phyloP scores from a whole-genome alignment of 1,140 invertebrate species.

The Orchestia grillus region DNA sequence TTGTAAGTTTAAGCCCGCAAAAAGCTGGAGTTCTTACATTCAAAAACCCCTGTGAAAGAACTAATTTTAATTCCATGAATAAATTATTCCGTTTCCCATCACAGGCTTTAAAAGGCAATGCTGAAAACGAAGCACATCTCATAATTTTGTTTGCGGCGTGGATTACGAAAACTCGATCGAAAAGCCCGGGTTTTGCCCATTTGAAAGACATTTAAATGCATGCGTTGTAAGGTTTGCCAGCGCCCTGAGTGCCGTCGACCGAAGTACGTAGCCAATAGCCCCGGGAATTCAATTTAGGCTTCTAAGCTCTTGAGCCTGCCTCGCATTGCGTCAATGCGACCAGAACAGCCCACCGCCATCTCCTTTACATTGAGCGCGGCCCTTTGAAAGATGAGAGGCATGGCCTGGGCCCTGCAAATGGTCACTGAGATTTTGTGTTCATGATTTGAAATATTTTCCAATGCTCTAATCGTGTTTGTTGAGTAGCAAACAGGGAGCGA shows the following conservation, averaged over 20 bases:
- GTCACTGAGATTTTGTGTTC: not conserved
- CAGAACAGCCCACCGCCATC: not conserved
- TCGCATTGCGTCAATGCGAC: conserved; percentile 6
- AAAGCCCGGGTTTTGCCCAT: conserved; percentile 7
- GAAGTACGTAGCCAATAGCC: conserved; percentile 11
- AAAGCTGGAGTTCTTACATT: not conserved
- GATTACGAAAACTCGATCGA: conserved; percentile 11
- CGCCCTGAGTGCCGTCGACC: not conserved
- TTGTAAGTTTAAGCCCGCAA: not conserved
- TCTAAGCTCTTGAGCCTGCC: conserved; percentile 10
- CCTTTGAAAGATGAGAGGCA: not conserved
- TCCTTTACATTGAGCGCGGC: conserved; percentile 4
- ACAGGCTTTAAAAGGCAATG: not conserved
- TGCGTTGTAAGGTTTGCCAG: conserved; percentile 23
- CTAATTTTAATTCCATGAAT: not conserved
- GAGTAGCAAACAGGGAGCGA: not conserved
- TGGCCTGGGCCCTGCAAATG: not conserved
- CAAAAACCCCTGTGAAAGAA: not conserved
- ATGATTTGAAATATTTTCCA: not conserved
- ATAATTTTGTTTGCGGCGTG: not conserved
- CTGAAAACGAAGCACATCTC: not conserved
- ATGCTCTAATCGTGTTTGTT: not conserved
- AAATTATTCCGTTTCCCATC: not conserved
- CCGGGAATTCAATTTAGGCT: conserved; percentile 31
- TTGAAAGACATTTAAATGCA: conserved; percentile 51